Evolutionary conservation across 2,888 invertebrate genomes (phyloP).

Genomic region (Rhingia rostrata): DNA sequence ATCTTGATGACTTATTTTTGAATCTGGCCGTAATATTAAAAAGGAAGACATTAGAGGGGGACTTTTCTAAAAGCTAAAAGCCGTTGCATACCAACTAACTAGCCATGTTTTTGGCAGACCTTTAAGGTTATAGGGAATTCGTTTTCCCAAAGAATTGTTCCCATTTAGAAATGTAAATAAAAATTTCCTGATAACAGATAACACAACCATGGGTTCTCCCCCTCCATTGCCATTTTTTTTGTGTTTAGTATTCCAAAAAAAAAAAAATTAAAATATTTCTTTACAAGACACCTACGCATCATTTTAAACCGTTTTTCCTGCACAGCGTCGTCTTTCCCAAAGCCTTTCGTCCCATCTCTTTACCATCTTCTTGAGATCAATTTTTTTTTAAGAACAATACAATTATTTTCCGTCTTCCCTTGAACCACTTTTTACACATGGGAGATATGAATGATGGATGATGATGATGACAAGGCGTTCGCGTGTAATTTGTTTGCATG

Average conservation of each 20-base stretch:
- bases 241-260: slow-evolving; percentile 5
- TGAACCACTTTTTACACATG: slow-evolving; percentile 4
- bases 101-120: no score
- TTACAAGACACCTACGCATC: slow-evolving; percentile 30
- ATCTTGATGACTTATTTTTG: no score
- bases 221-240: slow-evolving; percentile 16
- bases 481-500: slow-evolving; percentile 33
- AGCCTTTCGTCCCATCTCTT: slow-evolving; percentile 12
- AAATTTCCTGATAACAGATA: no score
- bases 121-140: no score
- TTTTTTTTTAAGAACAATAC: slow-evolving; percentile 54
- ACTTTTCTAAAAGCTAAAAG: no score
- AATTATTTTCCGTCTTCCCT: slow-evolving; percentile 26
- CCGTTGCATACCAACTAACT: no score
- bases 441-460: slow-evolving; percentile 9
- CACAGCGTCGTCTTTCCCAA: slow-evolving; percentile 27
- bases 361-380: slow-evolving; percentile 63
- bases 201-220: neutral
- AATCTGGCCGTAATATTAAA: no score
- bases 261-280: neutral
- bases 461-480: slow-evolving; percentile 8
- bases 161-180: no score
- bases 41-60: no score
- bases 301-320: neutral
- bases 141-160: no score